Percentiles rank a stretch among this genome's conserved stretches.
phyloP scores from a whole-genome alignment of 1,140 invertebrate genomes.

The Zaprionus ghesquierei region DNA sequence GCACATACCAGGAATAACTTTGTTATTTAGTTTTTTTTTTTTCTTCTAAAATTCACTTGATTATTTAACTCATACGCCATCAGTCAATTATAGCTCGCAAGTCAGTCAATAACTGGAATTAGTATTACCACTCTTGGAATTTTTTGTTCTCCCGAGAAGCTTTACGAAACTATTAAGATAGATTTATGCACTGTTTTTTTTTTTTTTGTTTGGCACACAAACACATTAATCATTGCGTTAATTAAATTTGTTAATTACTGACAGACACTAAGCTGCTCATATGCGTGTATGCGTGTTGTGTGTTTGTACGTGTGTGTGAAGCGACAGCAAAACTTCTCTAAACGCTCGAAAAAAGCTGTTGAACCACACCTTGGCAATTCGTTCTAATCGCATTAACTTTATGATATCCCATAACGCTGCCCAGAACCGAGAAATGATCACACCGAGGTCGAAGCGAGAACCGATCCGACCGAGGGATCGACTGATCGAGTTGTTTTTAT shows the following conservation, averaged over 20 bases:
- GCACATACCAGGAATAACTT: not conserved
- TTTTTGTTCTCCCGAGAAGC: not conserved
- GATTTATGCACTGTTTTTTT: not conserved
- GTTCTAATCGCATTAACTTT: not conserved
- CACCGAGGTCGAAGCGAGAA: not conserved
- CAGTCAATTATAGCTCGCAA: not conserved
- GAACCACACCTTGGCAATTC: not conserved
- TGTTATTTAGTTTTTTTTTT: not conserved
- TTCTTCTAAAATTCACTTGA: not conserved
- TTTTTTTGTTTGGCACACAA: too few species aligned
- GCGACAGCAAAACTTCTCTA: not conserved
- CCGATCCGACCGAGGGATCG: not conserved
- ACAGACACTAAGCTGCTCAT: not conserved
- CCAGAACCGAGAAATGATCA: not conserved
- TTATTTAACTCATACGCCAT: not conserved
- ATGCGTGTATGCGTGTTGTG: not conserved
- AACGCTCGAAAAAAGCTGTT: not conserved
- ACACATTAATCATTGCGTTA: not conserved
- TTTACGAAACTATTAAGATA: not conserved
- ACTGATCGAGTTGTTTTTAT: not conserved
- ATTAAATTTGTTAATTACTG: not conserved
- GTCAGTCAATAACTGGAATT: not conserved
- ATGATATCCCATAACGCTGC: not conserved
- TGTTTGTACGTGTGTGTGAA: not conserved
- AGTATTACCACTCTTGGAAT: not conserved